A percentile compares a stretch with the other conserved stretches of the same genome.
Conservation (phyloP, 2,888 invertebrate species). For the Lithophane leautieri region DNA sequence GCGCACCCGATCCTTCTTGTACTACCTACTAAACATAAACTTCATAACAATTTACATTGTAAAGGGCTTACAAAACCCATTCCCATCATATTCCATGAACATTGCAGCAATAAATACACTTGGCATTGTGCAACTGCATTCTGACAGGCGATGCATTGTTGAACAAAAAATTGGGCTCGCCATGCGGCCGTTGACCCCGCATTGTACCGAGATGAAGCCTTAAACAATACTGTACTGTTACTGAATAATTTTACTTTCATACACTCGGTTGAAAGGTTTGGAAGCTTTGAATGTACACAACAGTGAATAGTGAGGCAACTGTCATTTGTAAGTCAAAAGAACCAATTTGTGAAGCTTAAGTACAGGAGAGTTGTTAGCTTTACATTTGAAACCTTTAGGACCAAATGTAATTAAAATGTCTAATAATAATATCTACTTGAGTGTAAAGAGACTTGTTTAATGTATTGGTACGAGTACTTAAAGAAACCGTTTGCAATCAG, state of each 20-base stretch:
- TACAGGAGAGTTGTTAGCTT: neutral
- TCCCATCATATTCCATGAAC: conserved; percentile 60
- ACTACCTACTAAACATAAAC: neutral
- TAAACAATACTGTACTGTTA: conserved; percentile 55
- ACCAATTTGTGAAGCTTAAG: conserved; percentile 14
- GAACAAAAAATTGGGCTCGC: conserved; percentile 64
- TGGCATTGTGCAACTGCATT: conserved; percentile 68
- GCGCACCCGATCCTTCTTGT: neutral
- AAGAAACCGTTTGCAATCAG: neutral
- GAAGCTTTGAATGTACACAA: conserved; percentile 29
- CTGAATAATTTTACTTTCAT: conserved; percentile 58
- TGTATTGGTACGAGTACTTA: too few relatives aligned
- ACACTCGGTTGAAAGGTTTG: conserved; percentile 31
- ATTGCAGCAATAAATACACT: conserved; percentile 58
- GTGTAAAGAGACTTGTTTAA: neutral
- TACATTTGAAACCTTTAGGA: conserved; percentile 3
- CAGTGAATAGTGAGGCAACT: conserved; percentile 10
- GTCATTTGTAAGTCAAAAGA: conserved; percentile 35
- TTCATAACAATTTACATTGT: conserved; percentile 33
- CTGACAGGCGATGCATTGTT: conserved; percentile 62
- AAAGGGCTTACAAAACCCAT: conserved; percentile 49
- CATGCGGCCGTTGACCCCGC: conserved; percentile 54
- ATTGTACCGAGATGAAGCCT: conserved; percentile 56
- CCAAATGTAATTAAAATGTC: neutral
- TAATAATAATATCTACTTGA: neutral